Evolutionary conservation across 2,888 invertebrate species (phyloP), one percentile per base, ranked within the genome.

Genomic region (Allacma fusca): DNA sequence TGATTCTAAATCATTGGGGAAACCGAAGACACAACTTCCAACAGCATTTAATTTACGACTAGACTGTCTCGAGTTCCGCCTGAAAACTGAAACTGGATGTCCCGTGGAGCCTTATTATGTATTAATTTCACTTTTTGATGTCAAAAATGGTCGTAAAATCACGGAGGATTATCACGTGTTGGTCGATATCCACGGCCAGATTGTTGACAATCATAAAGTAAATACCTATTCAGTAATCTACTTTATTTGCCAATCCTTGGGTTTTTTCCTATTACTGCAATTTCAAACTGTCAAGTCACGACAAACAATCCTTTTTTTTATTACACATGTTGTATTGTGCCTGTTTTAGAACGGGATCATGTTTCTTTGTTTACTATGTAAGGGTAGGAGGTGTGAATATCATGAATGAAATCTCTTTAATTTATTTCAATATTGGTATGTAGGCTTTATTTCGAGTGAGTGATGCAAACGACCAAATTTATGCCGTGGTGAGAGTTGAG

Each of bases 101-200:
- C 82, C 91, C 88, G 93, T 98, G 75, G 98, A 98, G 86, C 98
- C 98, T 0, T 98, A 98, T 88, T 94, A 94, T 86, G 93, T 97
- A 24, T 92, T 93, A 69, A 87, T 98, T 83, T 93, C 95, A 77
- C 88, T 98, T 62, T 98, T 94, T 87, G 98, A 98, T 88, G 94
- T 93, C 7, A 92, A 92, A 85, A 92, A 91, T 82, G 93, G 93
- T 50, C 91, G 91, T 85, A 97, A 97, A 88, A 89, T 98, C 81
- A 94, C 96, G 1, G 97, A 97, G 87, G 96, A 95, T 87, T 97
- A 97, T 88, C 92, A 95, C 87, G 94, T 95, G 9, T 80, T 81
- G 1, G 81, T 83, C n/a, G 82, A 83, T 65, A 76, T 73, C 21
- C 76, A 81, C 34, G 83, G 84, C 24, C 80, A 75, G 16, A 64